Conservation (phyloP, 2,113 vertebrate genomes). For the Petaurus breviceps region DNA sequence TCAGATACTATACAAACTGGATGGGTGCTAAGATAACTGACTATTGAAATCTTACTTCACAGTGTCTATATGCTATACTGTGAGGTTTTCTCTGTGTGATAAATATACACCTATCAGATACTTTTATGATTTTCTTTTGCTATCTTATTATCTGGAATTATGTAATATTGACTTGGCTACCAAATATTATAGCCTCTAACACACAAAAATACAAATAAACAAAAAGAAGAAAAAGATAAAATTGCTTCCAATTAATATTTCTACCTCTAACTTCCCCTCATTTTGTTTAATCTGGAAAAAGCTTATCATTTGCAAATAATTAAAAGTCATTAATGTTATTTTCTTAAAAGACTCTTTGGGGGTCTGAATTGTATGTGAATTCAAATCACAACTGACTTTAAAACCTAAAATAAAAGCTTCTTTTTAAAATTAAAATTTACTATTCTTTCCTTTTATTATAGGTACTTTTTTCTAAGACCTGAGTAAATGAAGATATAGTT, state of each 20-base stretch:
- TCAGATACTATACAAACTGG: background rate
- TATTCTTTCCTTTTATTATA: constrained; percentile 57
- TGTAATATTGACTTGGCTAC: too few species aligned
- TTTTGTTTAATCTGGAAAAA: background rate
- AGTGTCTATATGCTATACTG: background rate
- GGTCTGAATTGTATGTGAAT: background rate
- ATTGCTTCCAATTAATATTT: background rate
- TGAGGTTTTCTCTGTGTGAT: background rate
- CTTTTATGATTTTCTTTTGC: background rate
- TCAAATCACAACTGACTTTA: constrained; percentile 21
- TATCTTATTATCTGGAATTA: background rate
- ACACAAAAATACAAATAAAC: background rate
- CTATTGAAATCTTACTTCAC: background rate
- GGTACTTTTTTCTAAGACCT: constrained; percentile 63
- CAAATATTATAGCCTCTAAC: background rate
- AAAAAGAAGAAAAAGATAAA: background rate
- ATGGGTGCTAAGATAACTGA: background rate
- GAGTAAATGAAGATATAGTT: constrained; percentile 76
- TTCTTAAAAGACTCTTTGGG: background rate
- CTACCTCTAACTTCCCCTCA: background rate
- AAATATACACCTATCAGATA: background rate
- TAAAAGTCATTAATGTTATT: background rate
- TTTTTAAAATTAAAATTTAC: constrained; percentile 57
- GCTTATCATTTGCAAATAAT: background rate
- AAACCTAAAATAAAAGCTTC: constrained; percentile 41